Conservation (phyloP, 2,113 vertebrate genomes). For the Phoxinus phoxinus region DNA sequence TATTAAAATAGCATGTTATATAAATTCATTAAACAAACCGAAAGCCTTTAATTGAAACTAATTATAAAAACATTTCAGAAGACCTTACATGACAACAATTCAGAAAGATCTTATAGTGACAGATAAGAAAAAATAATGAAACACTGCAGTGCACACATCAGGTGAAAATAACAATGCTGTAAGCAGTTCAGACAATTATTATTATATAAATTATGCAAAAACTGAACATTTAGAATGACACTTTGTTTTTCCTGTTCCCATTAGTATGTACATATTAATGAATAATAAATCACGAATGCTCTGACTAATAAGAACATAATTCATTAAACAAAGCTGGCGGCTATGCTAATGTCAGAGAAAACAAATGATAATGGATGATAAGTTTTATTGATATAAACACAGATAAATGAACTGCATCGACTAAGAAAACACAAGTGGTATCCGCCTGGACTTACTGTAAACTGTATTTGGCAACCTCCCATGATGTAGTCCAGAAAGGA, state of each 20-base stretch:
- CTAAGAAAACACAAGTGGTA: not conserved
- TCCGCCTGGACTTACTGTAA: constrained; percentile 85
- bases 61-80: not conserved
- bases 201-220: constrained; percentile 19
- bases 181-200: constrained; percentile 19
- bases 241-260: constrained; percentile 14
- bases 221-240: constrained; percentile 4
- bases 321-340: not conserved
- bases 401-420: not conserved
- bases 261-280: constrained; percentile 26
- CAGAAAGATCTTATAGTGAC: not conserved
- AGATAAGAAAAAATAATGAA: not conserved
- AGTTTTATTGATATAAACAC: not conserved
- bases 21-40: not conserved
- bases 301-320: constrained; percentile 25
- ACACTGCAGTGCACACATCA: not conserved
- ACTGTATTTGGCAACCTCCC: constrained; percentile 99
- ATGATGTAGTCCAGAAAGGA: constrained; percentile 99
- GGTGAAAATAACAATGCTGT: constrained; percentile 2
- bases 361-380: not conserved
- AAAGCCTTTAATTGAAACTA: not conserved
- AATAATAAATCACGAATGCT: constrained; percentile 22
- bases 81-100: not conserved
- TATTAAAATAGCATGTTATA: not conserved
- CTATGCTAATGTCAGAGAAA: not conserved